Percentiles rank a stretch among this genome's conserved stretches.
Evolutionary conservation across 2,888 invertebrate species (phyloP).

Genomic region (Tenthredo mesomela): DNA sequence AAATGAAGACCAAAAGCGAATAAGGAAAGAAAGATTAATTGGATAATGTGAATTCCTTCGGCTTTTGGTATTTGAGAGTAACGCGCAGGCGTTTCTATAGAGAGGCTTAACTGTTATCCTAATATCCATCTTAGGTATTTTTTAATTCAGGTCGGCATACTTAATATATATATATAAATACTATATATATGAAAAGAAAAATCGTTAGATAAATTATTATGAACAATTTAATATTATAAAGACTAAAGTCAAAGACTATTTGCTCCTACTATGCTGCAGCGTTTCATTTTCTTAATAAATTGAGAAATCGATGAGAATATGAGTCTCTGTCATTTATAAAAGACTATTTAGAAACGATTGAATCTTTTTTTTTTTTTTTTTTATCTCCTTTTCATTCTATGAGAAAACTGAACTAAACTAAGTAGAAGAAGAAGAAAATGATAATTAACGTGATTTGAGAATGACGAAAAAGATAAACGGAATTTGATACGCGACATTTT

Average conservation of each 20-base stretch:
- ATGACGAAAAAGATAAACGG: neutral
- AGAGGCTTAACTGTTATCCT: neutral
- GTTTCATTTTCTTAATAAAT: neutral
- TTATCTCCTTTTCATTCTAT: neutral
- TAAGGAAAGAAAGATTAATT: neutral
- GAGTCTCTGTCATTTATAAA: neutral
- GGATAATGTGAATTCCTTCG: neutral
- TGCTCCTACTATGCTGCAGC: neutral
- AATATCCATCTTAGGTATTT: neutral
- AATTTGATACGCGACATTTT: neutral
- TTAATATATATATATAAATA: conserved; percentile 30
- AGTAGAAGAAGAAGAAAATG: neutral
- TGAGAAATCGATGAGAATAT: neutral
- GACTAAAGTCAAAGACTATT: too few species aligned
- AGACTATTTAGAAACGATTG: neutral
- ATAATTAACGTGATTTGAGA: neutral
- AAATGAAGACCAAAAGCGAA: neutral
- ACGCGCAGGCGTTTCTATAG: neutral
- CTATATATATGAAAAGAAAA: too few species aligned
- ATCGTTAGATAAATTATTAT: conserved; percentile 37
- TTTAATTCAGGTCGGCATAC: conserved; percentile 1
- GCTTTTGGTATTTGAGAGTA: neutral
- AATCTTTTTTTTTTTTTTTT: neutral
- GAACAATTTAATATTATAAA: too few species aligned
- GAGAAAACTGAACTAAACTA: neutral